Base-by-base conservation (phyloP, 2,113 vertebrate genomes). In the Gadus chalcogrammus region DNA sequence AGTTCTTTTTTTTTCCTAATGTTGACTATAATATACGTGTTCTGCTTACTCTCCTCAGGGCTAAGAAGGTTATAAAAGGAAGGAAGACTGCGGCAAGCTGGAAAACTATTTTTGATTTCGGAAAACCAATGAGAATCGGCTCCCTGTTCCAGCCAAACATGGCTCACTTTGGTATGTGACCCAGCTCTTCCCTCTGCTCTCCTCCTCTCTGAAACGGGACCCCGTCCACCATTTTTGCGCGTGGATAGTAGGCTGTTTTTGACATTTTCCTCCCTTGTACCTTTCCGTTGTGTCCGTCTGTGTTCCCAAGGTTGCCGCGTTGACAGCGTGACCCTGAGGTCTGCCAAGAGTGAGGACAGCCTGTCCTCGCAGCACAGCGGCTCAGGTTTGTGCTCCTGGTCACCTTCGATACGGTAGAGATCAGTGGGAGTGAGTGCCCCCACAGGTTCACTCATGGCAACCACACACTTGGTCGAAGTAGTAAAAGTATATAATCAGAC, bases 281-380 rank as follows among this genome's bases (percentile, higher is more conserved):
- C 12, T 48, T 48, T 48, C 42, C 42, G 2, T 48, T 38, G 64
- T 3, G 56, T 12, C 67, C 63, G 18, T 15, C 67, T 65, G 17
- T 64, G n/a, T 64, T 65, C 66, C 5, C 1, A 28, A 88, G 91
- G 91, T 15, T 80, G 74, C 58, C 84, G 84, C 28, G 82, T 87
- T 2, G 92, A 94, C 78, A 90, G 90, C 0, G 90, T 92, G 63
- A 94, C 93, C 0, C 81, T 94, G 66, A 78, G 93, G 15, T 93
- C 93, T 4, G 91, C 93, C 20, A 94, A 93, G 79, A 94, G 93
- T 1, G 93, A 94, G 69, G 93, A 94, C 76, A 94, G 93, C 0
- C 78, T 94, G 38, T 92, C 91, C 1, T 94, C 92, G 0, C 93
- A 93, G 77, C 90, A 93, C 81, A 93, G 92, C 12, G 91, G 88